Percentiles rank a stretch among this genome's conserved stretches.
Conservation (phyloP, 2,113 vertebrate genomes). For the Xenopus tropicalis region UCB_Xtro_10.0 CM004451.2:56548001-56548500, state of each 20-base stretch:
- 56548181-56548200: slow-evolving; percentile 12
- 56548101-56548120: slow-evolving; percentile 94
- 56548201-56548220: not conserved
- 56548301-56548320: slow-evolving; percentile 98
- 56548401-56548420: slow-evolving; percentile 94
- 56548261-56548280: slow-evolving; percentile 78
- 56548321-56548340: slow-evolving; percentile 98
- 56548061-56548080: slow-evolving; percentile 72
- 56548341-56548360: slow-evolving; percentile 93
- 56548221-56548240: not conserved
- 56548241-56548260: not conserved
- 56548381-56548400: slow-evolving; percentile 88
- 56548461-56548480: too few species aligned
- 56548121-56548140: slow-evolving; percentile 93
- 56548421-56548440: slow-evolving; percentile 46
- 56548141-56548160: slow-evolving; percentile 95
- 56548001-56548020: too few species aligned
- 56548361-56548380: slow-evolving; percentile 91
- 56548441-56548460: not conserved
- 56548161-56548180: slow-evolving; percentile 80
- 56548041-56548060: too few species aligned
- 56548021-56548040: too few species aligned
- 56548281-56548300: slow-evolving; percentile 94
- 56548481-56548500: too few species aligned
- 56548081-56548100: slow-evolving; percentile 97